Evolutionary conservation across 2,888 invertebrate species (phyloP).

Genomic region (Anthoptus insignis): DNA sequence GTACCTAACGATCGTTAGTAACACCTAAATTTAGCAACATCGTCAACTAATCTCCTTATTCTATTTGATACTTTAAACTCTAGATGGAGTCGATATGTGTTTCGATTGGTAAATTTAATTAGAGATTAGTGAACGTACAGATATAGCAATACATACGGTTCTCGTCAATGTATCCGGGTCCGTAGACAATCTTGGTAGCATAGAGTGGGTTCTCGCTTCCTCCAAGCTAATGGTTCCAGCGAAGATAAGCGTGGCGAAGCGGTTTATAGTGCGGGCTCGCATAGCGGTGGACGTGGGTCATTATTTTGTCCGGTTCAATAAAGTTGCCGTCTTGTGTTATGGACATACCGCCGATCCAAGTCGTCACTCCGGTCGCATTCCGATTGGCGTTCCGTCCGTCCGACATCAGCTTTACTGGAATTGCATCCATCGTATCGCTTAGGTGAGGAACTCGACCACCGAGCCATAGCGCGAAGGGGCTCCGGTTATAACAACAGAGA

Average conservation of each 20-base stretch:
- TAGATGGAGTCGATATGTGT: constrained; percentile 34
- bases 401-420: constrained; percentile 86
- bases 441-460: constrained; percentile 75
- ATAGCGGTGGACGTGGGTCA: constrained; percentile 83
- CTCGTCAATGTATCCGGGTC: constrained; percentile 84
- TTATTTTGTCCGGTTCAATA: constrained; percentile 83
- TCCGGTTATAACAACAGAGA: constrained; percentile 68
- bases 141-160: constrained; percentile 80
- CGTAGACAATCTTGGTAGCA: constrained; percentile 87
- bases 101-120: constrained; percentile 50
- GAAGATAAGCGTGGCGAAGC: constrained; percentile 81
- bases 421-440: constrained; percentile 84
- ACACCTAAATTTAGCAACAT: constrained; percentile 50
- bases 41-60: constrained; percentile 66
- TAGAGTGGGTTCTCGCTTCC: constrained; percentile 82
- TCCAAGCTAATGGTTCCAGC: constrained; percentile 84
- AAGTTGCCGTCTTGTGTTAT: constrained; percentile 84
- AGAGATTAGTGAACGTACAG: constrained; percentile 60
- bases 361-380: constrained; percentile 75
- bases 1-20: constrained; percentile 55
- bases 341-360: constrained; percentile 86
- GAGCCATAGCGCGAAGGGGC: constrained; percentile 76
- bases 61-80: constrained; percentile 30
- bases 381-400: constrained; percentile 80
- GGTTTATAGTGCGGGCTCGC: constrained; percentile 84